Evolutionary conservation across 1,140 invertebrate species (phyloP).

Genomic region (Homarus americanus): DNA sequence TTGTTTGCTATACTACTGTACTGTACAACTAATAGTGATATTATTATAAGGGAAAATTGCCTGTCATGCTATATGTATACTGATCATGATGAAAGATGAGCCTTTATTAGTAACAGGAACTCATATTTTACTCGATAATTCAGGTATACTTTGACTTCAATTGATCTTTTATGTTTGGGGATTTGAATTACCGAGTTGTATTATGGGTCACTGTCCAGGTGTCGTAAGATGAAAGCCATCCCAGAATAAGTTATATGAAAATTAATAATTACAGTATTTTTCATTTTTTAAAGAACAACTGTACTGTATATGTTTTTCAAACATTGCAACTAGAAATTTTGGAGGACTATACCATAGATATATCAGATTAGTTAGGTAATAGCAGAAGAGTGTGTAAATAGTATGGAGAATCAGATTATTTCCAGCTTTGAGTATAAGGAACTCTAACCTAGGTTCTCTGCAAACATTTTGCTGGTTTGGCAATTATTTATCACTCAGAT

Average conservation of each 20-base stretch:
- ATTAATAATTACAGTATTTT: background rate
- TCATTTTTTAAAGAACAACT: background rate
- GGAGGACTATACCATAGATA: no score
- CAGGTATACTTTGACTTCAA: background rate
- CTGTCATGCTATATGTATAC: background rate
- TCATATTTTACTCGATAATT: background rate
- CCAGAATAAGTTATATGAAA: background rate
- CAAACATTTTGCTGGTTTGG: background rate
- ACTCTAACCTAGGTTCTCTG: background rate
- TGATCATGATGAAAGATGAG: constrained; percentile 7
- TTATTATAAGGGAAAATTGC: background rate
- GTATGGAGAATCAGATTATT: background rate
- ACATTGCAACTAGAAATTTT: no score
- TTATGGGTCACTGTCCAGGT: background rate
- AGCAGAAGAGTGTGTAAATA: background rate
- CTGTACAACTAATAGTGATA: background rate
- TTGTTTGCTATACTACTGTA: no score
- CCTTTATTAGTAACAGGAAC: background rate
- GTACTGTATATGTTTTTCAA: no score
- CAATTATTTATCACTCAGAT: background rate
- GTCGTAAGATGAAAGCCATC: background rate
- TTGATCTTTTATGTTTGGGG: no score
- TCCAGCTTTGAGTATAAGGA: background rate
- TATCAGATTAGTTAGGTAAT: background rate
- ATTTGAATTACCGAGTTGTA: background rate